These are phyloP conservation scores for Busseola fusca DNA, from an alignment of 2,888 invertebrate species.

Conservation along the genomic window DNA sequence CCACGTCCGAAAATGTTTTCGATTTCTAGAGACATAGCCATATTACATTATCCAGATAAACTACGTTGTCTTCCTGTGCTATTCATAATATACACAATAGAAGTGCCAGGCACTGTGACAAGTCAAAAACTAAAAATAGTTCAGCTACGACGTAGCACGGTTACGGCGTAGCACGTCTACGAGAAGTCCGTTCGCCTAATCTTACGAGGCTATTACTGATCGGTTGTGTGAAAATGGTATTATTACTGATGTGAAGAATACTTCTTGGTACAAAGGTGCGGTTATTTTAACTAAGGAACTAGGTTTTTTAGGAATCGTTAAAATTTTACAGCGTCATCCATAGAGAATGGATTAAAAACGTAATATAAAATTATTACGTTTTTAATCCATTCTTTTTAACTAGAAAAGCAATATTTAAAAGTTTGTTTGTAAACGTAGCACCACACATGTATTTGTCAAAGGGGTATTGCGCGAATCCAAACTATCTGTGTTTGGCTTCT, in stretches of 20 bases:
- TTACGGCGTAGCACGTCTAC: conserved; percentile 57
- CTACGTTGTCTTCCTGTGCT: background rate
- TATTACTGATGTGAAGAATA: conserved; percentile 28
- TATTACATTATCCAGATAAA: background rate
- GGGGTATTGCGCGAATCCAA: too few relatives aligned
- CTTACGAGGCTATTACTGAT: conserved; percentile 33
- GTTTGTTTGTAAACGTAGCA: background rate
- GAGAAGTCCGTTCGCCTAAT: conserved; percentile 38
- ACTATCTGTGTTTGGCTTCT: too few relatives aligned
- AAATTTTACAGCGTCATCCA: too few relatives aligned
- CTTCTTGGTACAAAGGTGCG: conserved; percentile 3
- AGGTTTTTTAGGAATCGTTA: background rate
- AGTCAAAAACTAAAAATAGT: conserved; percentile 40
- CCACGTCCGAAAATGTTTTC: background rate
- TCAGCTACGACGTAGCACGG: conserved; percentile 27
- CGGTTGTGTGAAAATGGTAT: conserved; percentile 24
- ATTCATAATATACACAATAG: conserved; percentile 8
- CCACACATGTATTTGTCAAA: background rate
- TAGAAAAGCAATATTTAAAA: background rate
- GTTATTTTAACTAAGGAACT: conserved; percentile 2
- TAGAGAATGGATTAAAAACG: background rate
- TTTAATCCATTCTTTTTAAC: too few relatives aligned
- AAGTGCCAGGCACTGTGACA: conserved; percentile 8
- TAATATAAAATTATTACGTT: too few relatives aligned
- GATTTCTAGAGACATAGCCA: background rate